These are phyloP conservation scores for Notodonta dromedarius DNA, from an alignment of 2,888 invertebrate genomes.

Conservation along the genomic window DNA sequence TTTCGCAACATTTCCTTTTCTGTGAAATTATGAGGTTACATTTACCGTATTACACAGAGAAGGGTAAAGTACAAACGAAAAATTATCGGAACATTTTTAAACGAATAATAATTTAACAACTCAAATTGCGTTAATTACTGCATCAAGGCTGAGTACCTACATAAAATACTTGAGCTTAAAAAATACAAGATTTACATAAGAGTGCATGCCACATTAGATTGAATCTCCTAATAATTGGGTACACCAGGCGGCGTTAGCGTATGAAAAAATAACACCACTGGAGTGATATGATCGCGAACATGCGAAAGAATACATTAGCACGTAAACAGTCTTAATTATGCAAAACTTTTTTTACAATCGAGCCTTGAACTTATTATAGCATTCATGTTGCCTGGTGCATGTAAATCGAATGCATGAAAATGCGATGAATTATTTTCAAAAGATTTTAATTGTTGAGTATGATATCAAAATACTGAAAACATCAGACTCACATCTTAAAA, in stretches of 20 bases:
- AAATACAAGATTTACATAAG: slow-evolving; percentile 65
- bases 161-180: slow-evolving; percentile 57
- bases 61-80: background rate
- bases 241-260: slow-evolving; percentile 53
- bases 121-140: slow-evolving; percentile 61
- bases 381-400: slow-evolving; percentile 40
- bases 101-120: slow-evolving; percentile 43
- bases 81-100: slow-evolving; percentile 8
- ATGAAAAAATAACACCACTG: slow-evolving; percentile 58
- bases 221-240: slow-evolving; percentile 73
- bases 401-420: slow-evolving; percentile 29
- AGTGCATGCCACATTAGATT: slow-evolving; percentile 67
- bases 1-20: background rate
- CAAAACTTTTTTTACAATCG: slow-evolving; percentile 59
- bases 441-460: background rate
- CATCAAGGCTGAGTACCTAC: slow-evolving; percentile 57
- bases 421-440: slow-evolving; percentile 1
- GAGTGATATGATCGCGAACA: slow-evolving; percentile 67
- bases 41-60: no score
- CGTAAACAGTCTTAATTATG: slow-evolving; percentile 69
- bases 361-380: slow-evolving; percentile 69
- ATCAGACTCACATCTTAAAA: slow-evolving; percentile 58
- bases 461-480: slow-evolving; percentile 15
- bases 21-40: no score
- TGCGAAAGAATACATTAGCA: slow-evolving; percentile 70